Conservation (phyloP, 2,797 vertebrate genomes). For the Spondyliosoma cantharus region DNA sequence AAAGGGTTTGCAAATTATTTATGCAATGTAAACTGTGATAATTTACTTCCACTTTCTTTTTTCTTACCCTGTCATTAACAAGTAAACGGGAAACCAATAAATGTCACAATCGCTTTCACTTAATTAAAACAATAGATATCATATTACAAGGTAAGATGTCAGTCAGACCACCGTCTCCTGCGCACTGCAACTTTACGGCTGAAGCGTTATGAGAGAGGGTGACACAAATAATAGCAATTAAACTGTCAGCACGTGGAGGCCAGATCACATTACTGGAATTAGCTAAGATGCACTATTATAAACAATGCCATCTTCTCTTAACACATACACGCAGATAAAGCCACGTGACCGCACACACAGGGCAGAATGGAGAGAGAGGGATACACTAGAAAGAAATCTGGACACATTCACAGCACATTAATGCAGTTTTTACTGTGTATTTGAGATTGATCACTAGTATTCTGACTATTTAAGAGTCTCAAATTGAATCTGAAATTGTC, state of each 20-base stretch:
- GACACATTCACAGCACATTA: background rate
- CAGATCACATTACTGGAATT: constrained; percentile 93
- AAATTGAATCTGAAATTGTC: background rate
- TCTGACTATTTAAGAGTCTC: background rate
- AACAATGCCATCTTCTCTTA: constrained; percentile 79
- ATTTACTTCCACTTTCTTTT: constrained; percentile 76
- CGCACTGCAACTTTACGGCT: constrained; percentile 88
- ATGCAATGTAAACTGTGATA: constrained; percentile 82
- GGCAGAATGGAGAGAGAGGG: background rate
- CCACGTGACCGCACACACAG: background rate
- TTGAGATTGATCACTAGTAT: background rate
- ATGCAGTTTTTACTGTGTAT: background rate
- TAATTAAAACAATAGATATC: constrained; percentile 99
- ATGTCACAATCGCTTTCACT: constrained; percentile 92
- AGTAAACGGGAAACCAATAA: constrained; percentile 92
- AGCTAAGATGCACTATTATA: constrained; percentile 86
- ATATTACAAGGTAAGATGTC: constrained; percentile 90
- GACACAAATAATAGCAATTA: constrained; percentile 95
- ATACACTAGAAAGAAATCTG: background rate
- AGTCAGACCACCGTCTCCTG: constrained; percentile 89
- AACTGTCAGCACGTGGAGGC: constrained; percentile 90
- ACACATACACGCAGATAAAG: constrained; percentile 35
- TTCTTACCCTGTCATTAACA: constrained; percentile 85
- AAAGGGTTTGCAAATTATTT: constrained; percentile 82
- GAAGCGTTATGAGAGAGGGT: constrained; percentile 88